Base-by-base conservation (phyloP, 1,140 invertebrate species). In the Metopolophium dirhodum region DNA sequence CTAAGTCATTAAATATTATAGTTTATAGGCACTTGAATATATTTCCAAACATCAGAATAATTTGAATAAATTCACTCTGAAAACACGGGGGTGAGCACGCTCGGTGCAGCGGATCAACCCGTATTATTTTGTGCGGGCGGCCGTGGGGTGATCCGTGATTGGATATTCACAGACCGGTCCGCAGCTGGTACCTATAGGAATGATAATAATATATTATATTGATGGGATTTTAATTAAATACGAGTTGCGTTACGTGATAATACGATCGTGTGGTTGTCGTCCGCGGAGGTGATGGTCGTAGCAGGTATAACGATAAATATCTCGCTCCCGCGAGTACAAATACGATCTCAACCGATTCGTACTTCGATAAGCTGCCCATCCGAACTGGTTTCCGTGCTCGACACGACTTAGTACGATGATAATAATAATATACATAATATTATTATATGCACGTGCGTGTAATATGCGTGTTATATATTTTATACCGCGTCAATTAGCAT, bases 401-500 rank as follows among this genome's bases (percentile, higher is more conserved):
- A 18, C 83, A 30, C 85, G 11, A 87, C 45, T 26, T 23, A 45
- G 3, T n/a, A 45, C 35, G 3, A 77, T 30, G 0, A 68, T 54
- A 22, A 23, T 54, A 22, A 54, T 54, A 22, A n/a, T 68, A 68
- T 61, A 61, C 20, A 41, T 83, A 83, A 22, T 45, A 26, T 30
- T 45, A 26, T 30, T 41, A 41, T 41, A 41, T 41, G 45, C 83
- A 45, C 83, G 41, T 14, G 22, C 2, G 61, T 77, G 61, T 77
- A 18, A 77, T 77, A 77, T 77, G n/a, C 61, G 30, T 77, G n/a
- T n/a, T 77, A 18, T n/a, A 77, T 68, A 77, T 18, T 77, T 77
- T 77, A 77, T 83, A 83, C 41, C 82, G 82, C 82, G 82, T 41
- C 82, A 83, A 83, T 83, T 83, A 83, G 83, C 85, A 30, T 45